Evolutionary conservation across 2,888 invertebrate species (phyloP).

Genomic region (Actias luna): DNA sequence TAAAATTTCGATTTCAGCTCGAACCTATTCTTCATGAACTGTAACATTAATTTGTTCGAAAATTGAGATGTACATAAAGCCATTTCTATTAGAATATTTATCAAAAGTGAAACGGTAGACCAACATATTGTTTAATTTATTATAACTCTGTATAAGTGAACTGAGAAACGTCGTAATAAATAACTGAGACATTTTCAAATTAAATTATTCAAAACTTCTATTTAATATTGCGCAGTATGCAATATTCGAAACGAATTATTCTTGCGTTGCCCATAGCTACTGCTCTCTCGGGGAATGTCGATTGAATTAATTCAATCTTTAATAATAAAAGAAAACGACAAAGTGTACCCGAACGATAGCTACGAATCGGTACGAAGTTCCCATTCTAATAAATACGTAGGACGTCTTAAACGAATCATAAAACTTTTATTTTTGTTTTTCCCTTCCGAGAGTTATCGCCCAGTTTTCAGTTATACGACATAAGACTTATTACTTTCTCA

Average conservation of each 20-base stretch:
- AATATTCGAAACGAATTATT: constrained; percentile 4
- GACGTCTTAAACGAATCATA: constrained; percentile 8
- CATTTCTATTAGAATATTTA: not conserved
- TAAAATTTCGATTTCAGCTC: constrained; percentile 41
- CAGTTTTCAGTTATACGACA: not conserved
- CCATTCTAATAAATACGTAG: constrained; percentile 25
- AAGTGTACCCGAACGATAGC: constrained; percentile 27
- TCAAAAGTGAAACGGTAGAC: not conserved
- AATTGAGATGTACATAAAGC: not conserved
- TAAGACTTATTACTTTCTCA: not conserved
- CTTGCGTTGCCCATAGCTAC: constrained; percentile 3
- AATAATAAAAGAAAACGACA: constrained; percentile 34
- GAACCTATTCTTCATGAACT: constrained; percentile 40
- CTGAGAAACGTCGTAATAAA: not conserved
- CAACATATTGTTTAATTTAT: too few relatives aligned
- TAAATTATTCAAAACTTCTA: not conserved
- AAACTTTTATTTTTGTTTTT: constrained; percentile 4
- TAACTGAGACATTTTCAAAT: not conserved
- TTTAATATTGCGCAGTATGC: not conserved
- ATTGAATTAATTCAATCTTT: constrained; percentile 34
- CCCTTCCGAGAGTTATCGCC: not conserved
- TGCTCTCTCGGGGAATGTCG: constrained; percentile 19
- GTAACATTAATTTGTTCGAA: not conserved
- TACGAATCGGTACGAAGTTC: constrained; percentile 22
- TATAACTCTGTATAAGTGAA: not conserved